Evolutionary conservation across 2,113 vertebrate species (phyloP), one percentile per base, ranked within the genome.

Genomic region (Melanotaenia duboulayi): DNA sequence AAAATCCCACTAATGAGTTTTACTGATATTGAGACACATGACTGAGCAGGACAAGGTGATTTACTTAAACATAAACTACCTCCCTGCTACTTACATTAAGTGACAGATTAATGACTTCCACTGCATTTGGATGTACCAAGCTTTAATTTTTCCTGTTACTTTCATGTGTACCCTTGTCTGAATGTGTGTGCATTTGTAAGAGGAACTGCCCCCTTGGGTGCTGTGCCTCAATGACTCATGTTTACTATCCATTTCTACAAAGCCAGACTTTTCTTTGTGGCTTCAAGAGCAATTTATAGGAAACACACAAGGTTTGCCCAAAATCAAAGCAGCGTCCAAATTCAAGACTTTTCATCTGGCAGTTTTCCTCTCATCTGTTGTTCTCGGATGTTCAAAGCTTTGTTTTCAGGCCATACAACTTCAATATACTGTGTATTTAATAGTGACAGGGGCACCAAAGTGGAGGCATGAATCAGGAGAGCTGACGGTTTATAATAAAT

Each of bases 211-310:
- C 77, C 66, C 20, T 28, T 13, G 67, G 48, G 76, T 59, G 19
- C 81, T 58, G 19, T 2, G 51, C 64, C 24, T 62, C 62, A 66
- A 4, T 68, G 71, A 76, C 57, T 76, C 56, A 24, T 72, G 65
- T 86, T 87, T 81, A 79, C 73, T 60, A 16, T 52, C 67, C 37
- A 4, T 39, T 58, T 85, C 71, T 59, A 71, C 79, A 73, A 56
- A 77, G 73, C 73, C 48, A 28, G n/a, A 69, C 72, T 80, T 76
- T 59, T 44, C 22, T 59, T n/a, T 62, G 37, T 19, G 59, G 78
- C 14, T 67, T 71, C 59, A 59, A 24, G 67, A 69, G 59, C 50
- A 65, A 72, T 68, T 68, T 78, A 76, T 83, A 83, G 66, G 62
- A 87, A 89, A 78, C 76, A 78, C 49, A 71, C 51, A 37, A 63